Conservation (phyloP, 2,113 vertebrate genomes). For the Neotragus moschatus region DNA sequence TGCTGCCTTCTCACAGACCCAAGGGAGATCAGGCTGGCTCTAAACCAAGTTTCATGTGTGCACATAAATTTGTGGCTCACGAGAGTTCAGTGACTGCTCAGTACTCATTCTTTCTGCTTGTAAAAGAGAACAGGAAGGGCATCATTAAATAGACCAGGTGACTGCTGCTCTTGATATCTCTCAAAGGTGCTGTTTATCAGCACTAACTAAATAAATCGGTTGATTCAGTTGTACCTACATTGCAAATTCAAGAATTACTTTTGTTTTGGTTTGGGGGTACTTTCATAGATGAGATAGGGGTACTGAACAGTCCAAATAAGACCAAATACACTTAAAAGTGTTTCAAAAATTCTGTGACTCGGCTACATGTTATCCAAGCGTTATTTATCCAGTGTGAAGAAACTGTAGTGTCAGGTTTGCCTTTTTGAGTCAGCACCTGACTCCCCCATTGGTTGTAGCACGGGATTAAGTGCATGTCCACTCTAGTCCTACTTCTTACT, state of each 20-base stretch:
- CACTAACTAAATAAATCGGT: constrained; percentile 72
- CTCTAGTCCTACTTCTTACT: not conserved
- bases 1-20: constrained; percentile 37
- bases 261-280: not conserved
- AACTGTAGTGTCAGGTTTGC: not conserved
- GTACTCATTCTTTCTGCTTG: constrained; percentile 41
- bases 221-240: constrained; percentile 55
- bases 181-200: constrained; percentile 71
- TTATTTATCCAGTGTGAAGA: not conserved
- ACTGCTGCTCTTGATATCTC: constrained; percentile 66
- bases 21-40: not conserved
- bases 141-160: constrained; percentile 50
- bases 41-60: constrained; percentile 29
- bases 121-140: constrained; percentile 35
- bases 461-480: not conserved
- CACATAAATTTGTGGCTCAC: not conserved
- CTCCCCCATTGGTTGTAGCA: not conserved
- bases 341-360: not conserved
- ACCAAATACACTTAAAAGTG: not conserved
- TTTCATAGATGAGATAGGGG: not conserved
- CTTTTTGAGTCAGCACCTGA: not conserved
- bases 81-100: constrained; percentile 61
- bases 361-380: not conserved
- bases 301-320: not conserved
- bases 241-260: constrained; percentile 53